phyloP scores from a whole-genome alignment of 2,113 vertebrate genomes.

The Rutilus rutilus region DNA sequence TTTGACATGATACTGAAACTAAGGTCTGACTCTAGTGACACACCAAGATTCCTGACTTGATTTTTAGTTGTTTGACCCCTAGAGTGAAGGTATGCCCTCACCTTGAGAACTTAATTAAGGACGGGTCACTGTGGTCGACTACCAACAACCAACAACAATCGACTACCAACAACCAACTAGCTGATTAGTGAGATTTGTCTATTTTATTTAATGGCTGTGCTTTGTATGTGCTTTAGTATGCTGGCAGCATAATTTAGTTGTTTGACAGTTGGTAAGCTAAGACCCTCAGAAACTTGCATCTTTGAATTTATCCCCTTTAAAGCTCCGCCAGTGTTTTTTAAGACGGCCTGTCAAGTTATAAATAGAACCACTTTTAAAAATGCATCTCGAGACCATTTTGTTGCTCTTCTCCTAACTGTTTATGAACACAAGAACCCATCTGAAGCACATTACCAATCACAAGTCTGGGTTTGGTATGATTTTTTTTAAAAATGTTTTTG shows the following conservation, averaged over 20 bases:
- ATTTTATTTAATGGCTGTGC: neutral
- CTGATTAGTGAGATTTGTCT: neutral
- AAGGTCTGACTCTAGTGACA: too few species aligned
- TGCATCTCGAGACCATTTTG: neutral
- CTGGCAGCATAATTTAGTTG: neutral
- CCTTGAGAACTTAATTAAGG: too few species aligned
- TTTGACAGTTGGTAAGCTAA: neutral
- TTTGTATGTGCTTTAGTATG: neutral
- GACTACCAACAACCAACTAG: neutral
- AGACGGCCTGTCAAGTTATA: neutral
- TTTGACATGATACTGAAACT: too few species aligned
- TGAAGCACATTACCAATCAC: neutral
- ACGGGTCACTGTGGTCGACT: neutral
- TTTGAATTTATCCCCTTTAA: neutral
- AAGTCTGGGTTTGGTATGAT: neutral
- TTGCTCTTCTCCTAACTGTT: neutral
- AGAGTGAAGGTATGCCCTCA: too few species aligned
- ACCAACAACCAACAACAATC: neutral
- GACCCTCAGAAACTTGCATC: neutral
- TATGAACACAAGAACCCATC: neutral
- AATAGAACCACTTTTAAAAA: neutral
- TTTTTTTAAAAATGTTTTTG: neutral
- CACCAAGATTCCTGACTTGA: too few species aligned
- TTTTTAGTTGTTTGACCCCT: too few species aligned
- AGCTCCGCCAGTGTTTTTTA: neutral